These are phyloP conservation scores for Ostrea edulis DNA, from an alignment of 1,140 invertebrate genomes.

Conservation along the genomic window DNA sequence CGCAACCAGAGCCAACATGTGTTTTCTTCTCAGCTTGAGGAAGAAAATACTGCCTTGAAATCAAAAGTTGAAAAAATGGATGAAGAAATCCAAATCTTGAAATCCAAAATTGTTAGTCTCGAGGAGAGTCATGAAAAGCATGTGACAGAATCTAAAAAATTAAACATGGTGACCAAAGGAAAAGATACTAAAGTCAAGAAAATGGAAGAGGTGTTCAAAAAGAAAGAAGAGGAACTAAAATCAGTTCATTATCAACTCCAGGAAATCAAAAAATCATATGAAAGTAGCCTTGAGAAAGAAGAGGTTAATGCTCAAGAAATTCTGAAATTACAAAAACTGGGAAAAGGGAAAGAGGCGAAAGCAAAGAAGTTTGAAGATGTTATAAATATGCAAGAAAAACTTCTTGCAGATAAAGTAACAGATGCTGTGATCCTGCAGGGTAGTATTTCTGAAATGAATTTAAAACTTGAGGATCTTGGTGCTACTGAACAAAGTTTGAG, in stretches of 20 bases:
- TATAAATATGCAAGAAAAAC: conserved; percentile 50
- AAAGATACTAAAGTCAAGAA: conserved; percentile 55
- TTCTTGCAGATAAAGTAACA: conserved; percentile 52
- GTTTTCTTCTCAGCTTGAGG: conserved; percentile 16
- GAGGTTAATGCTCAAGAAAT: conserved; percentile 44
- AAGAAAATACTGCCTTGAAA: conserved; percentile 48
- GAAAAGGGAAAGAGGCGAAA: conserved; percentile 56
- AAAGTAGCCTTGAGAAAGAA: conserved; percentile 46
- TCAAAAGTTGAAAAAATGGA: conserved; percentile 39
- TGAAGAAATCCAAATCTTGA: conserved; percentile 40
- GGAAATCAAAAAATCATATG: conserved; percentile 39
- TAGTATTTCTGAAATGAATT: conserved; percentile 56
- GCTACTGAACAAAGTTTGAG: conserved; percentile 53
- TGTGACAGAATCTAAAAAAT: conserved; percentile 52
- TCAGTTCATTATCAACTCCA: conserved; percentile 1
- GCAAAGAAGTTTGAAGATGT: conserved; percentile 61
- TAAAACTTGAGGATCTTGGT: conserved; percentile 58
- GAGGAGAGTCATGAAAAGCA: conserved; percentile 49
- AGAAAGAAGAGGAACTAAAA: conserved; percentile 46
- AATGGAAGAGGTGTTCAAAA: conserved; percentile 51
- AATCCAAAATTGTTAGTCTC: not conserved
- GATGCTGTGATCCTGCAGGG: conserved; percentile 57
- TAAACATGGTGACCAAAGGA: conserved; percentile 47
- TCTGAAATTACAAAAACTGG: conserved; percentile 50
- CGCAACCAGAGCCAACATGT: not conserved